These are phyloP conservation scores for Caranx ignobilis DNA, from an alignment of 2,113 vertebrate genomes.

Conservation along the genomic window DNA sequence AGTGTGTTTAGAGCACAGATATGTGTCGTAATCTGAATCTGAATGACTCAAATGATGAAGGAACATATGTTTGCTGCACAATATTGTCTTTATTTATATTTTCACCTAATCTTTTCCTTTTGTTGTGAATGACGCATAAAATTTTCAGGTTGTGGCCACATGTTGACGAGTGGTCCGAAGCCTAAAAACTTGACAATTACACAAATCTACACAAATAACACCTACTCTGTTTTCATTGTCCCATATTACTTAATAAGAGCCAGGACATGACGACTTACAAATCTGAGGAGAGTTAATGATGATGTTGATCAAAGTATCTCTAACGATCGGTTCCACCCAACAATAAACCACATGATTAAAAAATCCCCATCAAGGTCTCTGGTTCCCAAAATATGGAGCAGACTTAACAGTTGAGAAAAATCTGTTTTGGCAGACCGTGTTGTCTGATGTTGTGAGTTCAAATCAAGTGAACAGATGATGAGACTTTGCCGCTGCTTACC, in stretches of 20 bases:
- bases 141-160: neutral
- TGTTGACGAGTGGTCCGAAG: neutral
- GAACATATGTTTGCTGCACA: neutral
- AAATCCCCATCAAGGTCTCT: neutral
- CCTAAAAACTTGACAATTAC: too few relatives aligned
- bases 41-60: neutral
- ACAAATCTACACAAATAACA: too few relatives aligned
- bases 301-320: neutral
- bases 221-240: neutral
- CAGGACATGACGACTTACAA: too few relatives aligned
- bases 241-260: neutral
- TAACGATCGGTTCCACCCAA: neutral
- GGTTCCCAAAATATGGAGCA: slow-evolving; percentile 13
- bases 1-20: neutral
- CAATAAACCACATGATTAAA: neutral
- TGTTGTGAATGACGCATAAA: too few relatives aligned
- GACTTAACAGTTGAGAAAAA: slow-evolving; percentile 17
- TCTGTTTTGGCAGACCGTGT: neutral
- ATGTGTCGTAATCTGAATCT: too few relatives aligned
- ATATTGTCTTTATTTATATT: neutral
- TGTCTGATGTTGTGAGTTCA: neutral
- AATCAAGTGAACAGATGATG: neutral
- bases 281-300: too few relatives aligned
- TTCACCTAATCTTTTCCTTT: neutral
- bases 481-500: slow-evolving; percentile 84